Conservation (phyloP, 1,140 invertebrate genomes). For the Drepana arcuata region DNA sequence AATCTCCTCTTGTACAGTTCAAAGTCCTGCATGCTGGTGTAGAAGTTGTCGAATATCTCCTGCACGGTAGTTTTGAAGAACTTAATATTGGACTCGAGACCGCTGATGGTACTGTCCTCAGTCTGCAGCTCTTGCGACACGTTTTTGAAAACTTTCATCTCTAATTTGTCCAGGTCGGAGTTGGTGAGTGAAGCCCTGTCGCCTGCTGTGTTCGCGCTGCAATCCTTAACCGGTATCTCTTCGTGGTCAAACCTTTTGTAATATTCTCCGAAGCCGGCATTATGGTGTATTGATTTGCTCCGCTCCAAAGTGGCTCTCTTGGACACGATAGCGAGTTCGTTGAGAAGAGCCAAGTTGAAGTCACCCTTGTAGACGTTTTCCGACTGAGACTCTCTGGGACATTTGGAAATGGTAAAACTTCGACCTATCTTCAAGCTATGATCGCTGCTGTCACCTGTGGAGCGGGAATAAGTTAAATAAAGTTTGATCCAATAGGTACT, state of each 20-base stretch:
- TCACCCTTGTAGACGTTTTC: conserved; percentile 26
- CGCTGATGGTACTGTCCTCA: conserved; percentile 22
- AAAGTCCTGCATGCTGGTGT: conserved; percentile 44
- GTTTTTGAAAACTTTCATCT: conserved; percentile 35
- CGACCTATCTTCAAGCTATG: too few relatives aligned
- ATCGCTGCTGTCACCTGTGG: too few relatives aligned
- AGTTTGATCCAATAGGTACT: too few relatives aligned
- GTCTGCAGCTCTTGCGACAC: conserved; percentile 42
- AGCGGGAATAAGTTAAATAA: too few relatives aligned
- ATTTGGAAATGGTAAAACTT: conserved; percentile 17
- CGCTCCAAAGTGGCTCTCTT: neutral
- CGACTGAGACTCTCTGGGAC: conserved; percentile 7
- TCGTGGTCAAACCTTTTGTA: conserved; percentile 47
- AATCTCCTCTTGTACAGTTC: conserved; percentile 48
- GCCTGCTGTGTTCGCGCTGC: conserved; percentile 9
- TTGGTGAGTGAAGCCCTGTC: conserved; percentile 26
- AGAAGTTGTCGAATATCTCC: conserved; percentile 51
- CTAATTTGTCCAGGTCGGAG: conserved; percentile 39
- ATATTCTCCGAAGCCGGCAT: conserved; percentile 19
- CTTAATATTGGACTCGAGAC: conserved; percentile 47
- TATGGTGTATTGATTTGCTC: neutral
- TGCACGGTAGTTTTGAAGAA: conserved; percentile 49
- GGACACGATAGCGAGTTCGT: neutral
- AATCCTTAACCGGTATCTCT: conserved; percentile 41
- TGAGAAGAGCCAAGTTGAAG: conserved; percentile 12